A percentile compares a stretch with the other conserved stretches of the same genome.
Evolutionary conservation across 2,888 invertebrate species (phyloP).

Genomic region (Heliconius sara): DNA sequence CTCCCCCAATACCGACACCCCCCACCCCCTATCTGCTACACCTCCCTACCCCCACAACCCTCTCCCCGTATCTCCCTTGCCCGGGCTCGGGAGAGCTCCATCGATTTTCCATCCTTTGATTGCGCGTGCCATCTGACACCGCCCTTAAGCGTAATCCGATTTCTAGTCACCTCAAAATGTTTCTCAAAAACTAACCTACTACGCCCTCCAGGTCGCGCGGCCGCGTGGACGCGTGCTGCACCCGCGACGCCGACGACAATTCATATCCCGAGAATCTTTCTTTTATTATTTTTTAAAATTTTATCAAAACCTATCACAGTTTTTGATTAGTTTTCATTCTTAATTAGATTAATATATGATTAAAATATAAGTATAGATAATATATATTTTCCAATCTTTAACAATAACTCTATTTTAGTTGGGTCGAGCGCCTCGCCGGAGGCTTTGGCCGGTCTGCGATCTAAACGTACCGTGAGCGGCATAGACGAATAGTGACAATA

Average conservation of each 20-base stretch:
- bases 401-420: conserved; percentile 82
- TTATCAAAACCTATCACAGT: conserved; percentile 85
- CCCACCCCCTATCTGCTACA: conserved; percentile 25
- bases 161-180: conserved; percentile 66
- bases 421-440: conserved; percentile 66
- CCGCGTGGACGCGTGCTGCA: conserved; percentile 18
- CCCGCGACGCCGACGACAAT: conserved; percentile 38
- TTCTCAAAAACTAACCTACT: conserved; percentile 75
- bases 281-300: conserved; percentile 76
- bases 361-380: conserved; percentile 84
- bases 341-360: conserved; percentile 83
- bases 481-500: conserved; percentile 50
- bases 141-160: conserved; percentile 62
- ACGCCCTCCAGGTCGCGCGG: conserved; percentile 51
- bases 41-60: conserved; percentile 45
- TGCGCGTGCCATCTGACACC: conserved; percentile 57
- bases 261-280: conserved; percentile 55
- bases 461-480: conserved; percentile 55
- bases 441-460: conserved; percentile 48
- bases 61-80: conserved; percentile 41
- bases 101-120: conserved; percentile 66
- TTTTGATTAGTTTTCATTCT: conserved; percentile 84
- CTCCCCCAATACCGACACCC: conserved; percentile 28
- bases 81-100: conserved; percentile 62
- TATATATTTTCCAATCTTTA: conserved; percentile 82